Base-by-base conservation (phyloP, 2,797 vertebrate species). In the Nannoperca australis region DNA sequence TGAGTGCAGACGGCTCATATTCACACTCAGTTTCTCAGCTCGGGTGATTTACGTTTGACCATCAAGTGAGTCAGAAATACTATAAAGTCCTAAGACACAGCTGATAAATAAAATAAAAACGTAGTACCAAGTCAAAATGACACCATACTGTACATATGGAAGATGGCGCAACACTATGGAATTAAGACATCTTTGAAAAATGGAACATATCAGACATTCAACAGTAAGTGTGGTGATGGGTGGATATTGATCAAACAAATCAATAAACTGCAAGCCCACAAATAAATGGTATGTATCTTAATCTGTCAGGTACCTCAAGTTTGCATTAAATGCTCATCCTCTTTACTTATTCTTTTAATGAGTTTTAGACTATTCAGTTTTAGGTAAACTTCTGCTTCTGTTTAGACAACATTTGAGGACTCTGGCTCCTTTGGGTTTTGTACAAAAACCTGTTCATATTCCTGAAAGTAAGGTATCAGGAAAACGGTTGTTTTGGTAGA, bases 1-100 rank as follows among this genome's bases (percentile, higher is more conserved):
- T 73, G 91, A 88, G 83, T 84, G 49, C 50, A 70, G 83, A 90
- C 91, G 92, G 86, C n/a, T 89, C 30, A 50, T 13, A 14, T 40
- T 8, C 3, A 24, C 14, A 22, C 38, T 18, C 45, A 50, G 0
- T 54, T 17, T 70, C n/a, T 71, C 44, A 32, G 24, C 53, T 38
- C 11, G 9, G 11, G 51, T 55, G 4, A 12, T 32, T 17, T 5
- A 40, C 3, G 50, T 22, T 44, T 2, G 18, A 40, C 17, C 17
- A 36, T 51, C 12, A 17, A 34, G 24, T 42, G 2, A 51, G 15
- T 63, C 32, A 45, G 27, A 67, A 79, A 56, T 47, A 44, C 44
- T 54, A 4, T 60, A 10, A 59, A 53, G 30, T 61, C 36, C 36
- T 32, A 58, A 51, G 15, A 66, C 50, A 54, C 24, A 66, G 27